These are phyloP conservation scores for Ptyas mucosa DNA, from an alignment of 2,113 vertebrate genomes.

Conservation along the genomic window DNA sequence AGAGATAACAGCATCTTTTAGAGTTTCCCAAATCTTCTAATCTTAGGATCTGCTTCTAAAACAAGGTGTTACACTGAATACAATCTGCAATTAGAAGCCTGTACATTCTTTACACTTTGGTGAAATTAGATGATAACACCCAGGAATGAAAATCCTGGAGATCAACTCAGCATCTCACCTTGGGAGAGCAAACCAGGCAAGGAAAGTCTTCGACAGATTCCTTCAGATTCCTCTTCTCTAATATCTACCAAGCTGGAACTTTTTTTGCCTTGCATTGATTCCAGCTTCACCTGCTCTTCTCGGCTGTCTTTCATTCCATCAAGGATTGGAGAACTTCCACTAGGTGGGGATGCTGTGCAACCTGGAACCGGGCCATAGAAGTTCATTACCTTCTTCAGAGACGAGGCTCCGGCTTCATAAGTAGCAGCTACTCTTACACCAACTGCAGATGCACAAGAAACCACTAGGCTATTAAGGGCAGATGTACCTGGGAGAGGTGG, in stretches of 20 bases:
- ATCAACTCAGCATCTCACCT: constrained; percentile 72
- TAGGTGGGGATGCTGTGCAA: constrained; percentile 50
- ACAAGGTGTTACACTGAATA: background rate
- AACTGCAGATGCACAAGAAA: constrained; percentile 91
- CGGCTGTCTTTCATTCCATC: constrained; percentile 70
- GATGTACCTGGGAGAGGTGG: constrained; percentile 73
- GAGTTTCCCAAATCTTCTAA: background rate
- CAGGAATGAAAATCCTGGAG: background rate
- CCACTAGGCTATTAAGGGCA: constrained; percentile 88
- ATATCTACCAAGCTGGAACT: constrained; percentile 96
- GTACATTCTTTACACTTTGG: background rate
- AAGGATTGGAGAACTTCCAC: constrained; percentile 44
- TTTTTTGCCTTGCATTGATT: constrained; percentile 91
- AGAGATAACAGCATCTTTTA: too few relatives aligned
- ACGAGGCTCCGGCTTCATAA: constrained; percentile 86
- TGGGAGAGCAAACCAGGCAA: constrained; percentile 94
- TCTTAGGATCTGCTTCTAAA: background rate
- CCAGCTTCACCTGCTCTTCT: constrained; percentile 81
- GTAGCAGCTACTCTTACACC: constrained; percentile 92
- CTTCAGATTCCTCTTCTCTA: constrained; percentile 88
- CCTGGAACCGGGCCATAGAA: constrained; percentile 73
- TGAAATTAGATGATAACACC: background rate
- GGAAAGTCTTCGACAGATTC: constrained; percentile 87
- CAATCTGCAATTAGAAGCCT: background rate
- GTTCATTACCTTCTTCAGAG: constrained; percentile 94